These are phyloP conservation scores for Eueides isabella DNA, from an alignment of 1,140 invertebrate genomes.

Conservation along the genomic window DNA sequence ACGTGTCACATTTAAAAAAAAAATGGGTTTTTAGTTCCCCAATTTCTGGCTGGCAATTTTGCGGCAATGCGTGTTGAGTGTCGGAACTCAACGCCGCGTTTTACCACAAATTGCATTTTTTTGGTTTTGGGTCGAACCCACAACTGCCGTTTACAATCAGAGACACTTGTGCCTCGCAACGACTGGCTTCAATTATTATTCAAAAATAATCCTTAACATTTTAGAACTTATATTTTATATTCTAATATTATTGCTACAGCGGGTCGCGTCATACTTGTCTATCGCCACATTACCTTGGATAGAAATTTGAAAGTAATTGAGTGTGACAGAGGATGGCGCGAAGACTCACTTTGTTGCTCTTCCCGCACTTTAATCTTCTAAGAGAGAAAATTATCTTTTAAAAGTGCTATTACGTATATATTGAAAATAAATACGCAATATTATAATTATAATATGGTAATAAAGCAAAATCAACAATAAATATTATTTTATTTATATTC, in stretches of 20 bases:
- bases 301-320: conserved; percentile 66
- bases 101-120: no score
- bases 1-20: conserved; percentile 63
- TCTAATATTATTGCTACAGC: conserved; percentile 49
- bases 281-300: conserved; percentile 36
- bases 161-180: no score
- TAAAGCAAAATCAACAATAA: no score
- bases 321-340: conserved; percentile 46
- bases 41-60: no score
- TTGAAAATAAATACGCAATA: background rate
- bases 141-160: no score
- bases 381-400: conserved; percentile 31
- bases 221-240: conserved; percentile 52
- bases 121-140: no score
- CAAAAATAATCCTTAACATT: conserved; percentile 63
- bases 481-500: no score
- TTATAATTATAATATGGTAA: background rate
- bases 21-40: no score
- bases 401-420: background rate
- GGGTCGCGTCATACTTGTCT: conserved; percentile 44
- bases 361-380: conserved; percentile 34
- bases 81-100: no score
- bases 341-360: conserved; percentile 7
- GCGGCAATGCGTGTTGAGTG: no score
- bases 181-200: no score